Conservation (phyloP, 2,888 invertebrate genomes). For the Rhyacophila evoluta region DNA sequence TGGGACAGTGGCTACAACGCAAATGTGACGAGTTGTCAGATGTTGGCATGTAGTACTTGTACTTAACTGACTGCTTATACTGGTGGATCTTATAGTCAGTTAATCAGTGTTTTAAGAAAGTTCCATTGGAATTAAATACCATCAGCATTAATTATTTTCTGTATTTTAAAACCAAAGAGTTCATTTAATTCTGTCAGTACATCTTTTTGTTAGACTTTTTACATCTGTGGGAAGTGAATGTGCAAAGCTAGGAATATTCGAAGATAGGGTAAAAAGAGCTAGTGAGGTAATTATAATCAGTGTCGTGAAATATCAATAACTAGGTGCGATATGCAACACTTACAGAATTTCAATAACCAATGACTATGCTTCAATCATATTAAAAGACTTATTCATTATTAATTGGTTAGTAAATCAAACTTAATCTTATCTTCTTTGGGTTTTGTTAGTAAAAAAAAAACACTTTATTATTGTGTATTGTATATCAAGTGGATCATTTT, state of each 20-base stretch:
- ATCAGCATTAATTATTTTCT: neutral
- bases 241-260: neutral
- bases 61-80: too few relatives aligned
- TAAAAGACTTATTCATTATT: neutral
- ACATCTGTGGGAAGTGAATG: neutral
- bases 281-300: neutral
- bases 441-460: too few relatives aligned
- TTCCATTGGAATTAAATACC: neutral
- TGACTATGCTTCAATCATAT: constrained; percentile 7
- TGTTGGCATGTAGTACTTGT: too few relatives aligned
- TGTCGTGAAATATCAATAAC: neutral
- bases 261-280: neutral
- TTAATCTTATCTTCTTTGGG: too few relatives aligned
- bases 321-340: neutral
- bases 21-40: too few relatives aligned
- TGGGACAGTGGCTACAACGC: too few relatives aligned
- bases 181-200: neutral
- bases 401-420: neutral
- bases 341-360: neutral
- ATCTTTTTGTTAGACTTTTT: neutral
- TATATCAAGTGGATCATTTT: too few relatives aligned
- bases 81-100: too few relatives aligned
- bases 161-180: neutral
- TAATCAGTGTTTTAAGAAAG: neutral
- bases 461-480: too few relatives aligned